phyloP scores from a whole-genome alignment of 2,113 vertebrate species.

The Galbula dea region DNA sequence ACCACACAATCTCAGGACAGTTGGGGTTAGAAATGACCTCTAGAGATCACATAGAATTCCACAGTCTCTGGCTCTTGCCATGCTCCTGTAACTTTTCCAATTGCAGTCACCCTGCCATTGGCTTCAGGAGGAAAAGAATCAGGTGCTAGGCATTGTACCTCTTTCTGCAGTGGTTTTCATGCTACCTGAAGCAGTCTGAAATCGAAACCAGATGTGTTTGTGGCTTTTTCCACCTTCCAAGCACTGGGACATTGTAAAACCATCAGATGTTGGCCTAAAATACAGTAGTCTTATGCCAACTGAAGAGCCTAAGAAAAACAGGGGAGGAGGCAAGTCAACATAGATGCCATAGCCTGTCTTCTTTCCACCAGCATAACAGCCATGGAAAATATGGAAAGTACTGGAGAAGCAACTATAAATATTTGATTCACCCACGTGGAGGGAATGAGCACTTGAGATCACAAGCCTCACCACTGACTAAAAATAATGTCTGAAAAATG shows the following conservation, averaged over 20 bases:
- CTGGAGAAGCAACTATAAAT: constrained; percentile 47
- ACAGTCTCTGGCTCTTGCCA: not conserved
- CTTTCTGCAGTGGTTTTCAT: not conserved
- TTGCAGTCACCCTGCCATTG: not conserved
- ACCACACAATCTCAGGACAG: not conserved
- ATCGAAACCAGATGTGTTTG: not conserved
- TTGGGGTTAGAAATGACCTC: not conserved
- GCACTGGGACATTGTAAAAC: not conserved
- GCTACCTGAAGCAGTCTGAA: not conserved
- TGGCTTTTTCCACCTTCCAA: not conserved
- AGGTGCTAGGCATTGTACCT: not conserved
- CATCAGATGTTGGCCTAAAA: not conserved
- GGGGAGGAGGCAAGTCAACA: not conserved
- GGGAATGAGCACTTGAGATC: constrained; percentile 24
- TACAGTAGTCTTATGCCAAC: not conserved
- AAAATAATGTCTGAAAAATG: constrained; percentile 34
- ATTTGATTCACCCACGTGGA: not conserved
- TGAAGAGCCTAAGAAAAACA: not conserved
- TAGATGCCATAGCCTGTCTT: not conserved
- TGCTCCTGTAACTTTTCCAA: not conserved
- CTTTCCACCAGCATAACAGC: not conserved
- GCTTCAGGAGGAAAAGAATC: not conserved
- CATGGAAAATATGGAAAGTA: constrained; percentile 30
- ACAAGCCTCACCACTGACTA: constrained; percentile 31
- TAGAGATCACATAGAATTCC: not conserved